Evolutionary conservation across 2,113 vertebrate genomes (phyloP).

Genomic region (Delphinus delphis): DNA sequence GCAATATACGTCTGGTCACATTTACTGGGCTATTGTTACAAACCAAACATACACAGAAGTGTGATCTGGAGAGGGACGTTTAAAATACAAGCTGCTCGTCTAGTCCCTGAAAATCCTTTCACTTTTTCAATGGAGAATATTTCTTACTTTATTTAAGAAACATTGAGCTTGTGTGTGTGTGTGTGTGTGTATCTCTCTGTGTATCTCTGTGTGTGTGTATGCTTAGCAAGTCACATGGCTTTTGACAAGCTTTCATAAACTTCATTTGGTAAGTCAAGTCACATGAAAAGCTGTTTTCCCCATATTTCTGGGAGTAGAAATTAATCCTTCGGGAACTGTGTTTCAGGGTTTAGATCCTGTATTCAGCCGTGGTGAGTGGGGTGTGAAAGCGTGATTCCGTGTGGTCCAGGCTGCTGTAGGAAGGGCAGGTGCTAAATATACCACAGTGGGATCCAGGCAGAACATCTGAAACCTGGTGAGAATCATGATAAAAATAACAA

Average conservation of each 20-base stretch:
- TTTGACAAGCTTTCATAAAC: conserved; percentile 38
- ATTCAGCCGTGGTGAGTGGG: neutral
- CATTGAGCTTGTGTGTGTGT: neutral
- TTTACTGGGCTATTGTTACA: conserved; percentile 50
- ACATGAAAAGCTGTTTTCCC: neutral
- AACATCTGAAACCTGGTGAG: conserved; percentile 42
- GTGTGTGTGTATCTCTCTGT: neutral
- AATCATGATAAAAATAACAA: conserved; percentile 51
- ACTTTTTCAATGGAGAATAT: neutral
- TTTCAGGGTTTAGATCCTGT: neutral
- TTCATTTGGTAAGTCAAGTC: conserved; percentile 16
- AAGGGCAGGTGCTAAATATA: conserved; percentile 65
- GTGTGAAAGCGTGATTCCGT: neutral
- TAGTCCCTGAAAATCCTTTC: neutral
- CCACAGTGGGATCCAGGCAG: conserved; percentile 57
- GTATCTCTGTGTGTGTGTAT: neutral
- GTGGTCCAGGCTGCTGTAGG: neutral
- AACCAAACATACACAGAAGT: conserved; percentile 44
- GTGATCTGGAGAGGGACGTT: conserved; percentile 11
- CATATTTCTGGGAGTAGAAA: neutral
- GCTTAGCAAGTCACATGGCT: conserved; percentile 15
- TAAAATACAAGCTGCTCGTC: neutral
- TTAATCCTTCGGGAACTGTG: neutral
- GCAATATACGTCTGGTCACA: conserved; percentile 65
- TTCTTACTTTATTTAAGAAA: conserved; percentile 39